A percentile compares a stretch with the other conserved stretches of the same genome.
phyloP scores from a whole-genome alignment of 1,140 invertebrate species.

The Trachymyrmex cornetzi region DNA sequence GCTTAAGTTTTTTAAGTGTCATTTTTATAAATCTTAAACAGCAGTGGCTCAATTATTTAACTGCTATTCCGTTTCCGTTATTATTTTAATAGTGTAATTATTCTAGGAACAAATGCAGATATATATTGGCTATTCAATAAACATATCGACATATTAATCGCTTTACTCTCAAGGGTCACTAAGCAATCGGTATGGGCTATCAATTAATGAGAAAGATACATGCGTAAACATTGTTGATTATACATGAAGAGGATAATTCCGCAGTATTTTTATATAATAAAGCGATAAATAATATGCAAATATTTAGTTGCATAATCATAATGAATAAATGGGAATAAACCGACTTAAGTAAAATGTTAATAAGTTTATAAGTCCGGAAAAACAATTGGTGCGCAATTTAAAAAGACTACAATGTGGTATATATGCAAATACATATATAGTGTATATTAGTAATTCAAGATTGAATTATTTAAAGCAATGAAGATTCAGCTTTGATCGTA shows the following conservation, averaged over 20 bases:
- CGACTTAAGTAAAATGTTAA: background rate
- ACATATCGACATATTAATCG: background rate
- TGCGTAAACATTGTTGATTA: slow-evolving; percentile 19
- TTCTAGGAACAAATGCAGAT: background rate
- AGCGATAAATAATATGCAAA: slow-evolving; percentile 13
- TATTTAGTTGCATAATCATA: background rate
- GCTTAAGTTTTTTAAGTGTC: no score
- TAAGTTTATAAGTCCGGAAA: no score
- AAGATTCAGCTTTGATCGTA: no score
- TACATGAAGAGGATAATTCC: slow-evolving; percentile 6
- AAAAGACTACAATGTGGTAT: no score
- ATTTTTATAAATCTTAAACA: no score
- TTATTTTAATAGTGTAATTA: background rate
- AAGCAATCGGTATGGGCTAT: slow-evolving; percentile 14
- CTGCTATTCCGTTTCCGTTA: background rate
- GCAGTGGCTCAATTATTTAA: background rate
- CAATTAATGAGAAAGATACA: slow-evolving; percentile 24
- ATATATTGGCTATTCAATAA: background rate
- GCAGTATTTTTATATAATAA: background rate
- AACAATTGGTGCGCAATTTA: no score
- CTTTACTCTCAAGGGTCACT: background rate
- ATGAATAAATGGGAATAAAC: background rate
- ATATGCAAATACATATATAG: no score
- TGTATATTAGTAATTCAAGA: no score
- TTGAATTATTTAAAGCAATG: no score